Percentiles rank a stretch among this genome's conserved stretches.
Evolutionary conservation across 2,888 invertebrate genomes (phyloP).

Genomic region (Zelleria hepariella): DNA sequence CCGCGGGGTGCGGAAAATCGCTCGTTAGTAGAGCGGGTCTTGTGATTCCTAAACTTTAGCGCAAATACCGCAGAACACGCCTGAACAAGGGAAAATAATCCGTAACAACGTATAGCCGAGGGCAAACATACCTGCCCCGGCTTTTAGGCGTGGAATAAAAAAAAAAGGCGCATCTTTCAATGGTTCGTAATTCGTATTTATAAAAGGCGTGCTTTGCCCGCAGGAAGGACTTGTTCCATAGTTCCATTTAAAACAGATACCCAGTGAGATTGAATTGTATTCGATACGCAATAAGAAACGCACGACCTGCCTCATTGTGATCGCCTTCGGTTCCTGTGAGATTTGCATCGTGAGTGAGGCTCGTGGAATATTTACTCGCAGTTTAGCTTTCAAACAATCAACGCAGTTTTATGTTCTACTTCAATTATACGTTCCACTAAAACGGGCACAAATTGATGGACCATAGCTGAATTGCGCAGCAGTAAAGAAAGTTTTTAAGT

Average conservation of each 20-base stretch:
- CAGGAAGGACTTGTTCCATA: conserved; percentile 45
- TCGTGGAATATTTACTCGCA: not conserved
- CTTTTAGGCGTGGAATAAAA: not conserved
- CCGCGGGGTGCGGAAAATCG: too few relatives aligned
- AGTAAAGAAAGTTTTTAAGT: not conserved
- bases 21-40: too few relatives aligned
- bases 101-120: not conserved
- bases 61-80: not conserved
- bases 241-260: conserved; percentile 57
- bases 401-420: not conserved
- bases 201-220: conserved; percentile 13
- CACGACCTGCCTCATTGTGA: conserved; percentile 53
- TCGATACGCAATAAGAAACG: conserved; percentile 55
- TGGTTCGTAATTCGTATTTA: not conserved
- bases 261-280: conserved; percentile 56
- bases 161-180: not conserved
- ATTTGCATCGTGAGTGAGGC: conserved; percentile 21
- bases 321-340: conserved; percentile 51
- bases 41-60: not conserved
- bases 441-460: not conserved
- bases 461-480: not conserved
- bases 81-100: not conserved
- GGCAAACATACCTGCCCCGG: not conserved
- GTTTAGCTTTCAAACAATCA: not conserved
- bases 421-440: not conserved